phyloP scores from a whole-genome alignment of 2,888 invertebrate species.

The Magallana nippona region DNA sequence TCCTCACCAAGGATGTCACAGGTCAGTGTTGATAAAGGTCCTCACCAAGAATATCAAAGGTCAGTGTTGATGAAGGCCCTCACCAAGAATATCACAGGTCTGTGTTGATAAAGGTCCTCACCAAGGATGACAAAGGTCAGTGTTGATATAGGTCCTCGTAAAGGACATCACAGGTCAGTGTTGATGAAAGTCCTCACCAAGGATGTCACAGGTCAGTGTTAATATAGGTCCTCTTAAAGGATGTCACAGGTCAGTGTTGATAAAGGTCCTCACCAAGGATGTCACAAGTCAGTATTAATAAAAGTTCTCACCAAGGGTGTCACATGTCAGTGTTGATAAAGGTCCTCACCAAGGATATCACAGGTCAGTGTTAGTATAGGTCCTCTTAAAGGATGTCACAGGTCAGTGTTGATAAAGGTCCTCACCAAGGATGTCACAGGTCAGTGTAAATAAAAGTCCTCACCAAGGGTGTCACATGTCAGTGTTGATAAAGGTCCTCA shows the following conservation, averaged over 20 bases:
- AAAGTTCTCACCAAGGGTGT: not conserved
- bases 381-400: not conserved
- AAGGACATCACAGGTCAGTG: not conserved
- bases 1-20: not conserved
- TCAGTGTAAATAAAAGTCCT: not conserved
- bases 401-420: not conserved
- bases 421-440: no score
- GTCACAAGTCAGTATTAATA: no score
- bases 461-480: not conserved
- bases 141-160: constrained; percentile 28
- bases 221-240: constrained; percentile 83
- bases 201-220: no score
- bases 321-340: no score
- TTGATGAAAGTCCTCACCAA: no score
- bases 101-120: constrained; percentile 83
- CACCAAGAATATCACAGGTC: constrained; percentile 81
- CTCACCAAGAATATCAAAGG: not conserved
- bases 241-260: constrained; percentile 83
- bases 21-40: not conserved
- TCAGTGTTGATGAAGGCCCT: not conserved
- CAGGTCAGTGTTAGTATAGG: constrained; percentile 80
- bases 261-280: not conserved
- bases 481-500: not conserved
- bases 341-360: constrained; percentile 84
- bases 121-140: constrained; percentile 84